These are phyloP conservation scores for Sisyra terminalis DNA, from an alignment of 2,888 invertebrate species.

Conservation along the genomic window DNA sequence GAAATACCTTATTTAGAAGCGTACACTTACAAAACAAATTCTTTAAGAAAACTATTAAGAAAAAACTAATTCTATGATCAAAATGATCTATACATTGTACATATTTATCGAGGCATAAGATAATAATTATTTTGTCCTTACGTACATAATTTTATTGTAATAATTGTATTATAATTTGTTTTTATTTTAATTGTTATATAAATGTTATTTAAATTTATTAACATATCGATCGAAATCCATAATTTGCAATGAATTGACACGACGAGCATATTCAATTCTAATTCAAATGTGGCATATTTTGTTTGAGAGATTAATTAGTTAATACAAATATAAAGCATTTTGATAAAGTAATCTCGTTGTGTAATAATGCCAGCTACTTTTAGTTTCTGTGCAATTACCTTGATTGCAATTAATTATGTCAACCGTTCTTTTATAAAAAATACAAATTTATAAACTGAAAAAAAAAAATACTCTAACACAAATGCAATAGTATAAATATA, in stretches of 20 bases:
- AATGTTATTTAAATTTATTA: not conserved
- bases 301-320: not conserved
- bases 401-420: no score
- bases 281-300: constrained; percentile 2
- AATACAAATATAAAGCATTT: not conserved
- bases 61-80: no score
- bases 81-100: no score
- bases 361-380: no score
- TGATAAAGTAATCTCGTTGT: no score
- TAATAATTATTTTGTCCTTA: constrained; percentile 1
- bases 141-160: constrained; percentile 1
- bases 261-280: not conserved
- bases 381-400: no score
- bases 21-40: no score
- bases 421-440: no score
- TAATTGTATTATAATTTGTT: constrained; percentile 4
- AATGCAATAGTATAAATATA: not conserved
- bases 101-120: not conserved
- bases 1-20: no score
- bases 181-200: constrained; percentile 2
- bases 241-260: constrained; percentile 1
- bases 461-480: not conserved
- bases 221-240: not conserved
- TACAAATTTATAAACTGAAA: no score
- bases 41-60: no score